Evolutionary conservation across 2,113 vertebrate genomes (phyloP).

Genomic region (Cyanistes caeruleus): DNA sequence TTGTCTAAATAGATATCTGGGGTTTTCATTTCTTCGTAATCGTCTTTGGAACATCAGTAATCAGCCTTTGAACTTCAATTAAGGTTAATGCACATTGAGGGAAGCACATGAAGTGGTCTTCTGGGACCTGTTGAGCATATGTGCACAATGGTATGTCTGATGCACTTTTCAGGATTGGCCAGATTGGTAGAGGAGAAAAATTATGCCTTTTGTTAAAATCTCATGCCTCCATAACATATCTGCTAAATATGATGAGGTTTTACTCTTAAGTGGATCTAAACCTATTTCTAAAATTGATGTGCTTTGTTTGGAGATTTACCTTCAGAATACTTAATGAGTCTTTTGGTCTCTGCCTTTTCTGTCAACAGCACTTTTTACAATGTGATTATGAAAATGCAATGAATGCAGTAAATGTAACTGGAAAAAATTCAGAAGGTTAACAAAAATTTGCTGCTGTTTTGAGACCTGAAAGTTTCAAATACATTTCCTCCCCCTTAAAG

Average conservation of each 20-base stretch:
- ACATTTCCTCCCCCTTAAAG: accelerated
- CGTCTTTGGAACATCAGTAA: background rate
- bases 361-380: background rate
- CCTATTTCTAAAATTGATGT: background rate
- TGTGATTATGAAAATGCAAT: background rate
- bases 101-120: background rate
- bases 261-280: background rate
- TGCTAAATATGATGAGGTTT: background rate
- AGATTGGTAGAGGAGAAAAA: background rate
- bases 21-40: background rate
- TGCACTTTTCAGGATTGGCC: background rate
- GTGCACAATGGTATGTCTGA: background rate
- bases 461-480: background rate
- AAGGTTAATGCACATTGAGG: background rate
- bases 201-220: background rate
- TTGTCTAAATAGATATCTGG: background rate
- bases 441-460: background rate
- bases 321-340: background rate
- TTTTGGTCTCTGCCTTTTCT: background rate
- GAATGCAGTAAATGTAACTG: background rate
- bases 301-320: background rate
- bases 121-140: background rate
- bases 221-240: accelerated
- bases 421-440: background rate
- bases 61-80: background rate